These are phyloP conservation scores for Emydoidea blandingii DNA, from an alignment of 2,797 vertebrate species.

Conservation along the genomic window DNA sequence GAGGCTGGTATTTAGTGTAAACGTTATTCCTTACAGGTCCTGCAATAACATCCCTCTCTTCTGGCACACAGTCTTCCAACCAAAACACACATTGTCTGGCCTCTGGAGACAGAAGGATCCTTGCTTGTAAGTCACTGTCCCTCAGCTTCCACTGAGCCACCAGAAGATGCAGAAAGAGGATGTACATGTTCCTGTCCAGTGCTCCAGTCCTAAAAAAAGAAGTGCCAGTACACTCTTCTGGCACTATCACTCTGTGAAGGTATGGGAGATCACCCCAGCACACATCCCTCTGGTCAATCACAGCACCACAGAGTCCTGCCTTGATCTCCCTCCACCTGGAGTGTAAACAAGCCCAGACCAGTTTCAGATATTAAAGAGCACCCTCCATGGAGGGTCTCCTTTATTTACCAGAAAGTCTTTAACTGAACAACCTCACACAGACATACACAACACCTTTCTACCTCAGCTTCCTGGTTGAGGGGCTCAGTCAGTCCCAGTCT, in stretches of 20 bases:
- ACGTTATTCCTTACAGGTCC: neutral
- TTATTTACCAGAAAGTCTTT: neutral
- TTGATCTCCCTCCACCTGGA: neutral
- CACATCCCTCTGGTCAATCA: neutral
- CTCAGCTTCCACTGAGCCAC: neutral
- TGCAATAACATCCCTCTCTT: slow-evolving; percentile 5
- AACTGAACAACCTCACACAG: neutral
- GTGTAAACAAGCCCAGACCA: neutral
- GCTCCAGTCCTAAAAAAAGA: neutral
- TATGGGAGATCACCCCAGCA: neutral
- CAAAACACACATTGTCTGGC: neutral
- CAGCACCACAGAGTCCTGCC: neutral
- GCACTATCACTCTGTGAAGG: neutral
- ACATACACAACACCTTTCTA: neutral
- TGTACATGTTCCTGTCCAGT: neutral
- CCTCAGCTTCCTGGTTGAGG: too few relatives aligned
- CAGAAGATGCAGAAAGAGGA: neutral
- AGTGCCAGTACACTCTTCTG: neutral
- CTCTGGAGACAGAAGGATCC: neutral
- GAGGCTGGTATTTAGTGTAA: neutral
- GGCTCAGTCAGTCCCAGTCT: too few relatives aligned
- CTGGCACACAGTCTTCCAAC: neutral
- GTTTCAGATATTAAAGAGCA: neutral
- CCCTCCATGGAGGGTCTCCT: neutral
- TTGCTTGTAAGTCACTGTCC: neutral